Percentiles rank a stretch among this genome's conserved stretches.
Evolutionary conservation across 2,113 vertebrate genomes (phyloP).

Genomic region (Brachyistius frenatus): DNA sequence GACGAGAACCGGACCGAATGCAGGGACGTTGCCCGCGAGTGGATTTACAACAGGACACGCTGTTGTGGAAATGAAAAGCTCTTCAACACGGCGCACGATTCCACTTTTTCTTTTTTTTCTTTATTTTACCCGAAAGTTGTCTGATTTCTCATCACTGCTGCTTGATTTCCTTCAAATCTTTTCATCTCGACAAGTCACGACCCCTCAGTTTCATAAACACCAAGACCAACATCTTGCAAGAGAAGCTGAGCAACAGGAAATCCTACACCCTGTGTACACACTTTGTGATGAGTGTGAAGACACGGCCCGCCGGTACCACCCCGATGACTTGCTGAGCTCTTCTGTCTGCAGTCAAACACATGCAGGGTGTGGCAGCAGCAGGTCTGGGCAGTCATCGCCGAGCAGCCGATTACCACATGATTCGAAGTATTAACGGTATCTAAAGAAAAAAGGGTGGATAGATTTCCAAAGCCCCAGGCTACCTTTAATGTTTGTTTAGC

Average conservation of each 20-base stretch:
- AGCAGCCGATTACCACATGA: slow-evolving; percentile 26
- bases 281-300: slow-evolving; percentile 19
- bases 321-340: no score
- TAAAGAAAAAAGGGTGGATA: slow-evolving; percentile 17
- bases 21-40: no score
- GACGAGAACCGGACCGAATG: background rate
- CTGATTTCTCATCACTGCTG: background rate
- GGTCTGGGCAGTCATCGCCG: slow-evolving; percentile 15
- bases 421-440: slow-evolving; percentile 7
- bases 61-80: no score
- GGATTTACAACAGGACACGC: no score
- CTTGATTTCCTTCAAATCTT: background rate
- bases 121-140: no score
- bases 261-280: slow-evolving; percentile 34
- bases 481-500: background rate
- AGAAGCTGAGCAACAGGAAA: slow-evolving; percentile 53
- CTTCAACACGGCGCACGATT: no score
- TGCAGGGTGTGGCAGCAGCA: slow-evolving; percentile 55
- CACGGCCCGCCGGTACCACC: background rate
- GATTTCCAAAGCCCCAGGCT: slow-evolving; percentile 44
- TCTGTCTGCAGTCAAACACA: slow-evolving; percentile 1
- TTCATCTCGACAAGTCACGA: no score
- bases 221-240: background rate
- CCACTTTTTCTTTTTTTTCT: no score
- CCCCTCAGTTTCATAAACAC: slow-evolving; percentile 7